Base-by-base conservation (phyloP, 2,888 invertebrate genomes). In the Pollenia labialis region DNA sequence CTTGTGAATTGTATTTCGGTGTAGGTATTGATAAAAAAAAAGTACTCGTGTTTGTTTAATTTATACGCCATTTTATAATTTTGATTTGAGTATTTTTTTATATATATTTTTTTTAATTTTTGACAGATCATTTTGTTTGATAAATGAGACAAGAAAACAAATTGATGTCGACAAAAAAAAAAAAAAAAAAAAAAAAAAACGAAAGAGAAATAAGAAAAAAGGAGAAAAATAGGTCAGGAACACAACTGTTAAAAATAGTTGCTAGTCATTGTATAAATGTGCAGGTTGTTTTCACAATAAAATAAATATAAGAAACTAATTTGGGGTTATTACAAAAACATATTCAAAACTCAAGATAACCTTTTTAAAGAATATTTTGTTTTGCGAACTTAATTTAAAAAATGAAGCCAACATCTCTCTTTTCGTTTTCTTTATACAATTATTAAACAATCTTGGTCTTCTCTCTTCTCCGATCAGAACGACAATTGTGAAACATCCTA, bases 41-140 rank as follows among this genome's bases (percentile, higher is more conserved):
- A 50, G 66, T 42, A n/a, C 14, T 74, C 32, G n/a, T 68, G 14
- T 81, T 74, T 48, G 14, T 81, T 74, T 48, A 66, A 50, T 48
- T 56, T 74, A 16, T 16, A 48, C 81, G 74, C 81, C 81, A 81
- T 81, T 81, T 81, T 81, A 42, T 48, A 48, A 32, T 48, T 66
- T 64, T 42, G 9, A 56, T 40, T 58, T 58, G 14, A 48, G 40
- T 60, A 46, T 56, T 48, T 77, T 46, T 60, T 3, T 66, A 23
- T 23, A 23, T 66, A 1, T 16, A n/a, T 32, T 8, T 56, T 12
- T 48, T 11, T 60, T 75, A 16, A 18, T 40, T 58, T 56, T 12
- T 56, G 58, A 62, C 64, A 76, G 44, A 44, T 23, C 42, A 48
- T 81, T 40, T 48, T 66, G 12, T 81, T 66, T 56, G 48, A 72